Percentiles rank a stretch among this genome's conserved stretches.
Evolutionary conservation across 92 coral and sea anemone species (phyloP).

Genomic region (Bergia puertoricense): DNA sequence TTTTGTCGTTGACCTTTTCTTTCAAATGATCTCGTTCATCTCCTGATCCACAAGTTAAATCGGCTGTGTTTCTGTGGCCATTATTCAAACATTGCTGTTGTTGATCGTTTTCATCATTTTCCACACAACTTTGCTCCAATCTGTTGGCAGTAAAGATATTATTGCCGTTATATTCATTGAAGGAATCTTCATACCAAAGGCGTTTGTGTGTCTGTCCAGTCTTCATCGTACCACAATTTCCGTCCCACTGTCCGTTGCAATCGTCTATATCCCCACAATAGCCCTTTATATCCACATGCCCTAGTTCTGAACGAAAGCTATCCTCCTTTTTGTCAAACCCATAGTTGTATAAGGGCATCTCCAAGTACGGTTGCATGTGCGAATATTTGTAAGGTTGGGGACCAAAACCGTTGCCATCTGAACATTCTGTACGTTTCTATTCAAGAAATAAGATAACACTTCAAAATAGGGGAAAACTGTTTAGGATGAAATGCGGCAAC

Average conservation of each 20-base stretch:
- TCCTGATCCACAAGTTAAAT: not conserved
- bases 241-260: not conserved
- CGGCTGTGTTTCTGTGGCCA: not conserved
- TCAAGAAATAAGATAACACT: not conserved
- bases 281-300: not conserved
- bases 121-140: conserved; percentile 23
- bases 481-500: no score
- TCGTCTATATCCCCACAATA: conserved; percentile 15
- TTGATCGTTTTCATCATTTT: not conserved
- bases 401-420: not conserved
- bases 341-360: conserved; percentile 26
- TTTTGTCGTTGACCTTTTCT: not conserved
- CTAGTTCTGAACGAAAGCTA: conserved; percentile 3
- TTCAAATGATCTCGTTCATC: not conserved
- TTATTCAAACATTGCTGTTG: not conserved
- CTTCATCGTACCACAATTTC: not conserved
- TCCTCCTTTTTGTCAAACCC: conserved; percentile 19
- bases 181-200: conserved; percentile 26
- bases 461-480: not conserved
- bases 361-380: not conserved
- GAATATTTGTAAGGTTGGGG: not conserved
- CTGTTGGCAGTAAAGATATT: conserved; percentile 31
- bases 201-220: conserved; percentile 19
- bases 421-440: not conserved
- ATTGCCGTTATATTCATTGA: conserved; percentile 13